phyloP scores from a whole-genome alignment of 1,140 invertebrate genomes.

The Drosophila tani region DNA sequence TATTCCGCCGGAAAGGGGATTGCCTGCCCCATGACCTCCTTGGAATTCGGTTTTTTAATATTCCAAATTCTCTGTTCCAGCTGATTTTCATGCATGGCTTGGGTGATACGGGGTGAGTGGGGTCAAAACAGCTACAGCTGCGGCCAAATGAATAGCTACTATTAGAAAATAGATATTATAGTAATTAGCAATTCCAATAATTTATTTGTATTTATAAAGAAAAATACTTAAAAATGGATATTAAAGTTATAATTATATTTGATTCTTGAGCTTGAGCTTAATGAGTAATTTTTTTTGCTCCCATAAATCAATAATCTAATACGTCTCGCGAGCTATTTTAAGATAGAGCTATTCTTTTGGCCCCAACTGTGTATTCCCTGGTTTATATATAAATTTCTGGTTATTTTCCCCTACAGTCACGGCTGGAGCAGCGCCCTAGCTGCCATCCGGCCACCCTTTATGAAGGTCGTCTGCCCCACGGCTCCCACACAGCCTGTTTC shows the following conservation, averaged over 20 bases:
- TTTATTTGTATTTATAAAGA: not conserved
- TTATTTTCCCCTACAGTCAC: conserved; percentile 88
- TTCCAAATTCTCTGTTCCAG: conserved; percentile 85
- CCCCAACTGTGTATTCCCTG: not conserved
- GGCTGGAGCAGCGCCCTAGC: conserved; percentile 96
- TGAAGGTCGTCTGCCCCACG: conserved; percentile 98
- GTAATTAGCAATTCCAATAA: no score
- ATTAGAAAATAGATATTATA: no score
- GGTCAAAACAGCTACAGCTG: not conserved
- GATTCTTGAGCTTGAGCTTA: not conserved
- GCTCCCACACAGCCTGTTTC: conserved; percentile 96
- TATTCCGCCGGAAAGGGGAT: not conserved
- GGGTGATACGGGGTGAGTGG: conserved; percentile 89
- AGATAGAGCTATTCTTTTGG: not conserved
- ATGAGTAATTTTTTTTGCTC: not conserved
- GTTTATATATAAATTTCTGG: not conserved
- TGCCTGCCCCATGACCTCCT: no score
- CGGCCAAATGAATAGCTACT: not conserved
- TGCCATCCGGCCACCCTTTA: conserved; percentile 91
- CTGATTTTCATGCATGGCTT: conserved; percentile 90
- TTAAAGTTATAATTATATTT: not conserved
- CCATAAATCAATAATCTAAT: not conserved
- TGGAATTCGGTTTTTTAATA: not conserved
- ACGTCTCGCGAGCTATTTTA: no score
- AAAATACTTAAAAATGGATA: not conserved